Conservation (phyloP, 64 coral and sea anemone species). For the Platygyra sinensis region DNA sequence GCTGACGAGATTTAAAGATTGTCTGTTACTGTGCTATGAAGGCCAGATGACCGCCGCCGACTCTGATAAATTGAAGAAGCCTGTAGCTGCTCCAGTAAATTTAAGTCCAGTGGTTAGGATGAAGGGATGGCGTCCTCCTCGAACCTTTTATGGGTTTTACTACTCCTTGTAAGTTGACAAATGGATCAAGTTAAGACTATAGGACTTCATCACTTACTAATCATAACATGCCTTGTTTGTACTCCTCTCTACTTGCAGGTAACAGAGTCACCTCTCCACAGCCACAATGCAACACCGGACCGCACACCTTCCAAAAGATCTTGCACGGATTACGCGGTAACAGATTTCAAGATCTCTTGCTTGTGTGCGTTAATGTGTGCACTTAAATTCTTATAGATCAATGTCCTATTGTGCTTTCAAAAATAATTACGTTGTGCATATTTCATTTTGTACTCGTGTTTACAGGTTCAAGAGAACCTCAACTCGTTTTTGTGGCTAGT, state of each 20-base stretch:
- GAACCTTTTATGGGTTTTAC: conserved; percentile 47
- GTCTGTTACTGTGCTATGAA: conserved; percentile 46
- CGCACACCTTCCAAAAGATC: not conserved
- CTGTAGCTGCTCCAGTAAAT: not conserved
- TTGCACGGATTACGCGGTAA: conserved; percentile 42
- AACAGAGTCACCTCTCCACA: conserved; percentile 18
- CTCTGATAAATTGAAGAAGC: conserved; percentile 9
- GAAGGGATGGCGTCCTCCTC: conserved; percentile 31
- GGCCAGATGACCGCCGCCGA: conserved; percentile 29
- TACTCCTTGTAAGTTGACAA: conserved; percentile 45
- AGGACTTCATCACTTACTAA: conserved; percentile 37
- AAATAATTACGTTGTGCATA: conserved; percentile 64
- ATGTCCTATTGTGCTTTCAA: conserved; percentile 20
- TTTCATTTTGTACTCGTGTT: conserved; percentile 60
- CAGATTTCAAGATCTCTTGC: conserved; percentile 36
- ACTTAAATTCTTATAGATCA: conserved; percentile 31
- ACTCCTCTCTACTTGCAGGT: conserved; percentile 22
- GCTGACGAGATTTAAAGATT: conserved; percentile 55
- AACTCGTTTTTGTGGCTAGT: conserved; percentile 97
- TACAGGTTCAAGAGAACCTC: conserved; percentile 77
- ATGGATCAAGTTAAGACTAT: conserved; percentile 27
- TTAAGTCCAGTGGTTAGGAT: conserved; percentile 34
- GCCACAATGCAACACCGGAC: conserved; percentile 19
- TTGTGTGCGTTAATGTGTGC: conserved; percentile 44
- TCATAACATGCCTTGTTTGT: conserved; percentile 33